A percentile compares a stretch with the other conserved stretches of the same genome.
Evolutionary conservation across 2,888 invertebrate genomes (phyloP).

Genomic region (Harpagoxenus sublaevis): DNA sequence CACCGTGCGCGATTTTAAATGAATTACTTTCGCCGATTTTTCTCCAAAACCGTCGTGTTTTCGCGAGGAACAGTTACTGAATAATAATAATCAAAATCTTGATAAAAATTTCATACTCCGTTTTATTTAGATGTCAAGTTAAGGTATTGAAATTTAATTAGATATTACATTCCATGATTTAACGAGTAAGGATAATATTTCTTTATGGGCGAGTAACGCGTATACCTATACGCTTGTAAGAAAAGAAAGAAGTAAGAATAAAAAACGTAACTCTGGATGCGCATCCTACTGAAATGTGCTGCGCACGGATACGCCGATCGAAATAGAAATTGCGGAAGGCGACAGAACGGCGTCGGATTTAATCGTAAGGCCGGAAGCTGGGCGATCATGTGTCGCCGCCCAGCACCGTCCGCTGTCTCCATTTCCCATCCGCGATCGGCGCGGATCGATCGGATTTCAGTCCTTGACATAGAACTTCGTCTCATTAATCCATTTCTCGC

Average conservation of each 20-base stretch:
- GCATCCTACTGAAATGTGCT: neutral
- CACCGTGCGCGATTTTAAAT: slow-evolving; percentile 45
- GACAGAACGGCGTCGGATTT: slow-evolving; percentile 28
- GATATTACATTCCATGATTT: neutral
- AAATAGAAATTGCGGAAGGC: slow-evolving; percentile 47
- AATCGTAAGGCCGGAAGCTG: slow-evolving; percentile 39
- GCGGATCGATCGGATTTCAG: slow-evolving; percentile 33
- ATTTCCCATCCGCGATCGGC: slow-evolving; percentile 19
- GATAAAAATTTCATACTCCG: neutral
- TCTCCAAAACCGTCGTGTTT: neutral
- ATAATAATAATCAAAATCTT: neutral
- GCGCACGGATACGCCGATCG: neutral
- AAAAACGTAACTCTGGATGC: neutral
- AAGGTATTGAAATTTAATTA: neutral
- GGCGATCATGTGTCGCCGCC: slow-evolving; percentile 35
- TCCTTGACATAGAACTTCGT: slow-evolving; percentile 47
- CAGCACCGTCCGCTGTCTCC: slow-evolving; percentile 15
- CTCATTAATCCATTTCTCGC: slow-evolving; percentile 16
- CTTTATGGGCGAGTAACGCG: neutral
- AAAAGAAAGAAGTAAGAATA: neutral
- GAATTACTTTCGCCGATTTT: neutral
- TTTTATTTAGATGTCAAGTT: neutral
- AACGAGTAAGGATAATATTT: slow-evolving; percentile 6
- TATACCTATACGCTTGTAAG: neutral
- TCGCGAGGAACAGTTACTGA: neutral